A percentile compares a stretch with the other conserved stretches of the same genome.
Conservation (phyloP, 2,888 invertebrate species). For the Catocala fraxini region DNA sequence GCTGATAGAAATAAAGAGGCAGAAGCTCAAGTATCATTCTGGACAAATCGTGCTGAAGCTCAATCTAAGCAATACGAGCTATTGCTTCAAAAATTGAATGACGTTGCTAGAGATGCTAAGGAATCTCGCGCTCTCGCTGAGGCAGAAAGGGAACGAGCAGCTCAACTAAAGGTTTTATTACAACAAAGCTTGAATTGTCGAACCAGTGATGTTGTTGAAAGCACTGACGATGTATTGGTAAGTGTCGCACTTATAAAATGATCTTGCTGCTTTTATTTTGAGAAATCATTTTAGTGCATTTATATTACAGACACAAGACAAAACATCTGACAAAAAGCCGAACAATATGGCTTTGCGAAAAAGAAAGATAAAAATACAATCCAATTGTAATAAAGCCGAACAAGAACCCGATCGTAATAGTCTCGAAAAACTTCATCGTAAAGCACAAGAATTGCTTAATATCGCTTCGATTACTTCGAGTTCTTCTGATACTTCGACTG, state of each 20-base stretch:
- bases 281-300: background rate
- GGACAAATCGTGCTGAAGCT: conserved; percentile 71
- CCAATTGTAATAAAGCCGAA: conserved; percentile 46
- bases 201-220: conserved; percentile 39
- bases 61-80: conserved; percentile 77
- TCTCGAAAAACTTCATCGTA: conserved; percentile 76
- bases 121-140: conserved; percentile 70
- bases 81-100: conserved; percentile 73
- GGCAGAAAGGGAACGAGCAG: conserved; percentile 66
- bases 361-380: conserved; percentile 36
- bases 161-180: conserved; percentile 66
- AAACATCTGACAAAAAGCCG: conserved; percentile 25
- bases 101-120: conserved; percentile 71
- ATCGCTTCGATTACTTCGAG: conserved; percentile 70
- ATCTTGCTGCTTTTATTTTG: too few relatives aligned
- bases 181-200: conserved; percentile 59
- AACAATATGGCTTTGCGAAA: conserved; percentile 23
- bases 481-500: conserved; percentile 70
- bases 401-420: conserved; percentile 61
- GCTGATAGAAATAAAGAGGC: conserved; percentile 65
- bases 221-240: conserved; percentile 31
- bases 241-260: background rate
- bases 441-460: conserved; percentile 78
- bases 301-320: conserved; percentile 38
- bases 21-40: conserved; percentile 70